phyloP scores from a whole-genome alignment of 64 coral and sea anemone species.

The Cladopsammia gracilis region DNA sequence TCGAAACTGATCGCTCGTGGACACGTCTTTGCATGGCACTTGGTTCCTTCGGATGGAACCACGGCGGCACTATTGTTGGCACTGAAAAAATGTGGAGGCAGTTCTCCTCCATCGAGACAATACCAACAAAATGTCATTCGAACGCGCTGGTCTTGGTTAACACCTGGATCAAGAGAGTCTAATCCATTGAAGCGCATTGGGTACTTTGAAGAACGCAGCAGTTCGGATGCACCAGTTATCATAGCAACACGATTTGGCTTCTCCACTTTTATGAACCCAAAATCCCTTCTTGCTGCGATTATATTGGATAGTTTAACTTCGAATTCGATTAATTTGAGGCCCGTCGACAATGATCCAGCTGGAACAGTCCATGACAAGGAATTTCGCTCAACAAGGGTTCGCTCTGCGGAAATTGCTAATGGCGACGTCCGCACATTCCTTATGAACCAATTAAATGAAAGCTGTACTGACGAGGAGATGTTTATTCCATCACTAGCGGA shows the following conservation, averaged over 20 bases:
- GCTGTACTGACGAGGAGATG: too few species aligned
- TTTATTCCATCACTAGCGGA: not conserved
- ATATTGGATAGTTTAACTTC: not conserved
- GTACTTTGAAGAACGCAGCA: not conserved
- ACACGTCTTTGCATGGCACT: not conserved
- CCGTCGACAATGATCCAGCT: not conserved
- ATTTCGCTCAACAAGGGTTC: not conserved
- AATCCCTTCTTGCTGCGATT: not conserved
- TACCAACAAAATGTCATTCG: not conserved
- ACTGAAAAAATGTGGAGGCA: not conserved
- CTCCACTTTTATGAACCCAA: not conserved
- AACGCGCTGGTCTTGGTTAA: not conserved
- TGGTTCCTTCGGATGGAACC: not conserved
- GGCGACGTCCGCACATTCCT: not conserved
- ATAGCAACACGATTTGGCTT: not conserved
- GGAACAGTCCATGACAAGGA: not conserved
- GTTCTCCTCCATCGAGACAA: not conserved
- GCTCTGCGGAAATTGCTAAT: not conserved
- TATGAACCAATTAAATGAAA: not conserved
- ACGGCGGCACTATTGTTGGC: not conserved
- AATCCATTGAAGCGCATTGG: not conserved
- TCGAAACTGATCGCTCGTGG: too few species aligned
- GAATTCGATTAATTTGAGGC: slow-evolving; percentile 3
- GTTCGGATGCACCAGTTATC: not conserved
- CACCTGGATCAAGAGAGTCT: not conserved